Evolutionary conservation across 2,797 vertebrate species (phyloP).

Genomic region (Betta splendens): DNA sequence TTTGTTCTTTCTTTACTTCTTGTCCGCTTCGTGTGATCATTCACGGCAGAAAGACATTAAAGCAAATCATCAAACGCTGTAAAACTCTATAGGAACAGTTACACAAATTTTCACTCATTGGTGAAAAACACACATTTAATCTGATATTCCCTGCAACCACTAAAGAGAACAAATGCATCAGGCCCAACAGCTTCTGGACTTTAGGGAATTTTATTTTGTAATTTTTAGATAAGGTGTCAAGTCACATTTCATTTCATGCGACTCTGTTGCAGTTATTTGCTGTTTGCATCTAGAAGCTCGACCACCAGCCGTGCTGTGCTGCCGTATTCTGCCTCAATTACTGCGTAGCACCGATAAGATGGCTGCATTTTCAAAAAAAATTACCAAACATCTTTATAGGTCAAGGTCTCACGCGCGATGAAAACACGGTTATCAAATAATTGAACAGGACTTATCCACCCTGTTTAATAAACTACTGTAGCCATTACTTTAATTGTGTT

Average conservation of each 20-base stretch:
- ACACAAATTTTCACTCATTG: conserved; percentile 9
- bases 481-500: neutral
- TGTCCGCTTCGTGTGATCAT: conserved; percentile 28
- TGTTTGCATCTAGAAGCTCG: neutral
- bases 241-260: neutral
- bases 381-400: neutral
- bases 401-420: conserved; percentile 5
- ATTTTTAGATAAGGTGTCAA: neutral
- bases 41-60: conserved; percentile 21
- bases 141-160: no score
- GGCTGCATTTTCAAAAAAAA: conserved; percentile 10
- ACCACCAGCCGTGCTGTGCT: neutral
- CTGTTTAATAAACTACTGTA: conserved; percentile 5
- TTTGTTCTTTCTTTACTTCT: conserved; percentile 32
- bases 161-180: neutral
- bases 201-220: no score
- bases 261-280: neutral
- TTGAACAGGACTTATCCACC: conserved; percentile 11
- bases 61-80: conserved; percentile 11
- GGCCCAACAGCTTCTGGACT: no score
- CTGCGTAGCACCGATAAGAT: conserved; percentile 6
- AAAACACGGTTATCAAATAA: conserved; percentile 18
- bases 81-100: neutral
- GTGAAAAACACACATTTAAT: no score
- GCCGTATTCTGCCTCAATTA: neutral